Conservation (phyloP, 2,113 vertebrate genomes). For the Myrmecobius fasciatus region DNA sequence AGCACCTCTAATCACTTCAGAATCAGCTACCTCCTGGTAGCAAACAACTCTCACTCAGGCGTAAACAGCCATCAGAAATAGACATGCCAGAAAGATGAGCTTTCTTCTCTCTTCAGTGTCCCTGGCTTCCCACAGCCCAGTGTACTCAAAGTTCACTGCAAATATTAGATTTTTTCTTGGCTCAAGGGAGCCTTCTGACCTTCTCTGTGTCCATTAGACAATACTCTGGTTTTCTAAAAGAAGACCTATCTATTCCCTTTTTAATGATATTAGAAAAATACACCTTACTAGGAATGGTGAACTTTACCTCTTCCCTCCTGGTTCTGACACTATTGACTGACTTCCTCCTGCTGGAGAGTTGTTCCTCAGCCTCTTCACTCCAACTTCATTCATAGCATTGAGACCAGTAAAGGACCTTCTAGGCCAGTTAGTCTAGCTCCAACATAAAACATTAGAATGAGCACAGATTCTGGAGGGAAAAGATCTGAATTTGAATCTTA, state of each 20-base stretch:
- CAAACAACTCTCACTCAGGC: neutral
- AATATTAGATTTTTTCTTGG: neutral
- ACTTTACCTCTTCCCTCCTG: accelerated
- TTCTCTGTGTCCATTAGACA: neutral
- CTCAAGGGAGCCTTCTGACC: accelerated
- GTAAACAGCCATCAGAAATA: neutral
- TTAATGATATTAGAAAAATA: accelerated
- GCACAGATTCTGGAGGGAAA: neutral
- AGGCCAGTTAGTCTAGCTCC: neutral
- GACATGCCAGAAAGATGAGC: accelerated
- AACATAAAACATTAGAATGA: neutral
- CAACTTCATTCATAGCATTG: neutral
- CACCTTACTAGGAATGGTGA: accelerated
- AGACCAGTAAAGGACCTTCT: neutral
- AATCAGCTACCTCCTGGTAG: neutral
- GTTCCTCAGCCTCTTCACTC: neutral
- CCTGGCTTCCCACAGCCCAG: neutral
- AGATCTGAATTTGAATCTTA: neutral
- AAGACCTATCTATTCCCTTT: accelerated
- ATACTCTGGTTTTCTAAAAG: accelerated
- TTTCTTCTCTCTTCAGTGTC: too few relatives aligned
- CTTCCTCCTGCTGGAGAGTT: neutral
- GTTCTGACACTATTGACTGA: accelerated
- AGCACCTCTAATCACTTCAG: neutral
- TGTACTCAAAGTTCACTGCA: neutral